Percentiles rank a stretch among this genome's conserved stretches.
These are phyloP conservation scores for Macrocentrus cingulum DNA, from an alignment of 1,140 invertebrate species.

Conservation along the genomic window DNA sequence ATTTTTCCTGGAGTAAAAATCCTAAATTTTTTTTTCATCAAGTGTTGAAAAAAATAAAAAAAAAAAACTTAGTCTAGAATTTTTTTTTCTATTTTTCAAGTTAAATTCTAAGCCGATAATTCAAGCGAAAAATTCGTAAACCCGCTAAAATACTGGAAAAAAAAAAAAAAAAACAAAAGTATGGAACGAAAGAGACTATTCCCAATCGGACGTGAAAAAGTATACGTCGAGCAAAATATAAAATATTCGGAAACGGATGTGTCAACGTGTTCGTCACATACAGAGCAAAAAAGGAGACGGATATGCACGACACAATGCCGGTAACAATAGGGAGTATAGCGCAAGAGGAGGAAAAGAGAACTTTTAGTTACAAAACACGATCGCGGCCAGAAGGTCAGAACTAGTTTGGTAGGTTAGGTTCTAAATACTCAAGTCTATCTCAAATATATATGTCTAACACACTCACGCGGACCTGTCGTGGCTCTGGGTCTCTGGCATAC, in stretches of 20 bases:
- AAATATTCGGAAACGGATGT: constrained; percentile 20
- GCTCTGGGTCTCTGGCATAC: constrained; percentile 7
- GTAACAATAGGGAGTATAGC: background rate
- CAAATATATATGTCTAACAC: background rate
- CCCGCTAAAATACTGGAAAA: background rate
- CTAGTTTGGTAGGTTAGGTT: constrained; percentile 55
- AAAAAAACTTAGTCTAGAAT: no score
- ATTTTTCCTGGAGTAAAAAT: no score
- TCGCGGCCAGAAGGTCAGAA: constrained; percentile 41
- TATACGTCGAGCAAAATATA: no score
- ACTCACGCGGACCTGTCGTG: background rate
- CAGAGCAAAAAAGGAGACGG: background rate
- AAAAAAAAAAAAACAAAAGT: background rate
- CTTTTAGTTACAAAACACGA: constrained; percentile 16
- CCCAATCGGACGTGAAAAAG: background rate
- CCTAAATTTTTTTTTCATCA: no score
- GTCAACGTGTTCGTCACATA: constrained; percentile 13
- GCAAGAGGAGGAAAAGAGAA: constrained; percentile 7
- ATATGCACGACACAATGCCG: background rate
- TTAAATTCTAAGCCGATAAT: no score
- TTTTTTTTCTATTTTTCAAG: no score
- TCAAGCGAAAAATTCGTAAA: no score
- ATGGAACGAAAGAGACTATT: no score
- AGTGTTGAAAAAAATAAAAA: no score
- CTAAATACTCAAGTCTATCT: constrained; percentile 29